phyloP scores from a whole-genome alignment of 2,888 invertebrate genomes.

The Drosophila meridiana region DNA sequence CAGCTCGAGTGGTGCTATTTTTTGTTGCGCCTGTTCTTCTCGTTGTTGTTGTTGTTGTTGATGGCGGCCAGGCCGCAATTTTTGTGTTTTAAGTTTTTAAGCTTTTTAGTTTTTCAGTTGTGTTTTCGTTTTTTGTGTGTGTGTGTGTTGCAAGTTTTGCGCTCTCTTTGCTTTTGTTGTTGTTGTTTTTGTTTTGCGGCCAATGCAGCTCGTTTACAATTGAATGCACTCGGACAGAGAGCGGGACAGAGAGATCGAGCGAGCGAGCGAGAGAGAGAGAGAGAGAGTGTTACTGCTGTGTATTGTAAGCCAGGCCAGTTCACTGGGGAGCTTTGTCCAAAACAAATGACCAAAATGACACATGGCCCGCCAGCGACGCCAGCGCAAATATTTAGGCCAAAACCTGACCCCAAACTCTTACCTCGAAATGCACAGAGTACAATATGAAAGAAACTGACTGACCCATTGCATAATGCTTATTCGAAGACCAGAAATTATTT shows the following conservation, averaged over 20 bases:
- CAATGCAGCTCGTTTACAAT: constrained; percentile 73
- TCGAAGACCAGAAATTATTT: no score
- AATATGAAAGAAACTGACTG: neutral
- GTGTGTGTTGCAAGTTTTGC: constrained; percentile 15
- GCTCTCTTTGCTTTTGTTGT: constrained; percentile 31
- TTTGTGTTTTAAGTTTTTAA: constrained; percentile 78
- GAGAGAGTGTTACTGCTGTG: neutral
- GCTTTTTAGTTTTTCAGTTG: constrained; percentile 52
- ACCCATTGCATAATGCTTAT: neutral
- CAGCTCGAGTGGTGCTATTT: constrained; percentile 62
- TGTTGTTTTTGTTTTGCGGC: constrained; percentile 61
- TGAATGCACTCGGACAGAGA: constrained; percentile 59
- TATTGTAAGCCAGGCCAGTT: constrained; percentile 41
- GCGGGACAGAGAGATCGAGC: neutral
- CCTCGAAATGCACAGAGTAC: neutral
- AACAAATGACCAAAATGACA: constrained; percentile 76
- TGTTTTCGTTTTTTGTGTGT: neutral
- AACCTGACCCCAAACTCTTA: constrained; percentile 17
- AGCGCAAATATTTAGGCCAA: constrained; percentile 63
- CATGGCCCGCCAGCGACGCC: constrained; percentile 50
- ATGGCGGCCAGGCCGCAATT: constrained; percentile 70
- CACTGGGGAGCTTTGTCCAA: constrained; percentile 61
- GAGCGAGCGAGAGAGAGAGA: neutral
- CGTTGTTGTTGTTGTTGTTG: constrained; percentile 30
- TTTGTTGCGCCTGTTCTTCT: constrained; percentile 10